Evolutionary conservation across 2,113 vertebrate genomes (phyloP), one percentile per base, ranked within the genome.

Genomic region (Urocolius indicus): DNA sequence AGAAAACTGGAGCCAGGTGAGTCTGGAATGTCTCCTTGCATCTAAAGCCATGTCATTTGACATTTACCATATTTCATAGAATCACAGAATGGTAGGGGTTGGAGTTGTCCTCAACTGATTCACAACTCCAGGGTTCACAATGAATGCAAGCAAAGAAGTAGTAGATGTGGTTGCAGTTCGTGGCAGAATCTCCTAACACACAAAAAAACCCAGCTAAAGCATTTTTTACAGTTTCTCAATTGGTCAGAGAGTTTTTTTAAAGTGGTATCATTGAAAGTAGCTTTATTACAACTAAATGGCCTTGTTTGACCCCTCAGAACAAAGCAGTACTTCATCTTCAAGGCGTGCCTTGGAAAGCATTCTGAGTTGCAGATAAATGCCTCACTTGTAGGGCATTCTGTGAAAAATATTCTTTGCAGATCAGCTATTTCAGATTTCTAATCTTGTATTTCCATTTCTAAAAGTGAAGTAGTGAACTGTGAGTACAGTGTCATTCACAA

Each of bases 301-400:
- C 87, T 95, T 63, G 43, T 45, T 87, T 81, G 77, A 93, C 87
- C 89, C 81, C 81, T 52, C 48, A 67, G 93, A 89, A 96, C 93
- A 96, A 96, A 95, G 95, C 68, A 51, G 52, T 34, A 46, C 48
- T 84, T 93, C 62, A 91, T 95, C 81, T 96, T 67, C 81, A 43
- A 81, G 90, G 36, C 61, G 61, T 71, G 69, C 93, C 41, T 84
- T 26, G 34, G 84, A 89, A 95, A 71, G 65, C 73, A 58, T 59
- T 93, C 77, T 77, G 32, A 57, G 67, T 32, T 74, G 87, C 80
- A 91, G 91, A 91, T 87, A 72, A 96, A 94, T 71, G 62, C 27
- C 81, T 95, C 89, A 74, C 77, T 84, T 87, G 73, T 41, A 51
- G 89, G 62, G 6, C 1, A 1, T 26, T 59, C 41, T 4, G 3